A percentile compares a stretch with the other conserved stretches of the same genome.
Conservation (phyloP, 1,140 invertebrate genomes). For the Lepidurus couesii region DNA sequence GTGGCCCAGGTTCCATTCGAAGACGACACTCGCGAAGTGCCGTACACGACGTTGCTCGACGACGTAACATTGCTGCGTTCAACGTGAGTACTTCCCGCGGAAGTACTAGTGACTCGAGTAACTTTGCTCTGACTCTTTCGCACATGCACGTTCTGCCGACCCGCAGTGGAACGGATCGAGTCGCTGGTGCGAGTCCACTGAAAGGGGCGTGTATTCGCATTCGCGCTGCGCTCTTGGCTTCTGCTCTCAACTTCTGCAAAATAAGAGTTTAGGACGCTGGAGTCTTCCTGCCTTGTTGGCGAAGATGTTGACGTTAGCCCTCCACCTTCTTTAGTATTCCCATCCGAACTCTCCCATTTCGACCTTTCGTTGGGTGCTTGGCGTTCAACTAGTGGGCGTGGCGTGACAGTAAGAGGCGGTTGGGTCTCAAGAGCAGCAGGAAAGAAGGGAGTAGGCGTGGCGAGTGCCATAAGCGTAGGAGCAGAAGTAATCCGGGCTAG, state of each 20-base stretch:
- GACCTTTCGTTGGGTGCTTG: not conserved
- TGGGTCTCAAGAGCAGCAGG: not conserved
- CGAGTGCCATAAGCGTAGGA: not conserved
- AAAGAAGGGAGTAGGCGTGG: not conserved
- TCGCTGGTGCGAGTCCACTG: not conserved
- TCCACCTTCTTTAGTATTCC: not conserved
- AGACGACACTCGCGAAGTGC: not conserved
- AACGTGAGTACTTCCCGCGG: not conserved
- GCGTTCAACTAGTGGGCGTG: not conserved
- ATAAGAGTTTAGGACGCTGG: slow-evolving; percentile 8
- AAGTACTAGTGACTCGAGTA: not conserved
- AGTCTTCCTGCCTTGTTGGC: not conserved
- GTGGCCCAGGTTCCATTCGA: not conserved
- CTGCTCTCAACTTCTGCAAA: slow-evolving; percentile 2
- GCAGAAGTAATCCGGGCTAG: not conserved
- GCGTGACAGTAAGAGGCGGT: not conserved
- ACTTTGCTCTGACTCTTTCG: not conserved
- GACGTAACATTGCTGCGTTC: not conserved
- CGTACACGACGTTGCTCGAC: not conserved
- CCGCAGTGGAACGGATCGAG: not conserved
- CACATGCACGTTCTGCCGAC: not conserved
- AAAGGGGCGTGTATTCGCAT: not conserved
- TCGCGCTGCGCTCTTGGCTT: not conserved
- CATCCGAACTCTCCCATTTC: not conserved
- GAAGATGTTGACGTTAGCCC: not conserved